Evolutionary conservation across 1,140 invertebrate genomes (phyloP).

Genomic region (Mylabris phalerata): DNA sequence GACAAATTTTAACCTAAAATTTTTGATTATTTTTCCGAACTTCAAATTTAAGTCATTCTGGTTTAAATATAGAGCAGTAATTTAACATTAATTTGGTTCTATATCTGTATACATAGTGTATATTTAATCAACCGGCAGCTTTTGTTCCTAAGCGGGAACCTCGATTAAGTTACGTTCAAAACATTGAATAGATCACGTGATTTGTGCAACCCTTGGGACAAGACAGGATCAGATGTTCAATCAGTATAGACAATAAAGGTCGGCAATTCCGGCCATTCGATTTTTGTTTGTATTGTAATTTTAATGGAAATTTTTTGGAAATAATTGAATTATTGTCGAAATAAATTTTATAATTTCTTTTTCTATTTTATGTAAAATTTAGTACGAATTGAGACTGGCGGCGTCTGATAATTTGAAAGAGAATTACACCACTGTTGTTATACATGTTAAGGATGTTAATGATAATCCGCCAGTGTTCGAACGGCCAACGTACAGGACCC

Average conservation of each 20-base stretch:
- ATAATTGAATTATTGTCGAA: too few species aligned
- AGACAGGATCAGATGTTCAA: conserved; percentile 8
- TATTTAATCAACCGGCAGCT: background rate
- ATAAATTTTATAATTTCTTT: too few species aligned
- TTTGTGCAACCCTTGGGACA: conserved; percentile 9
- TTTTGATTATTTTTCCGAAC: too few species aligned
- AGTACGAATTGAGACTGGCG: conserved; percentile 89
- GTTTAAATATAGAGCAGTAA: too few species aligned
- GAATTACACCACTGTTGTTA: conserved; percentile 91
- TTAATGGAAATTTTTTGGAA: too few species aligned
- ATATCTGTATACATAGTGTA: too few species aligned
- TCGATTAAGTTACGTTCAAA: conserved; percentile 16
- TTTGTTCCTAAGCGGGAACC: conserved; percentile 2
- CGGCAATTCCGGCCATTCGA: too few species aligned
- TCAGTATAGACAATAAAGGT: conserved; percentile 9
- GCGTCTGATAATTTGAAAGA: conserved; percentile 94
- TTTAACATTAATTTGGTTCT: too few species aligned
- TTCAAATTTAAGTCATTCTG: too few species aligned
- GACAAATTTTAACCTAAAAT: too few species aligned
- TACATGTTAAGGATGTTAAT: conserved; percentile 93
- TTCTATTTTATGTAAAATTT: conserved; percentile 20
- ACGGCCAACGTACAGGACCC: conserved; percentile 86
- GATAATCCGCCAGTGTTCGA: conserved; percentile 83
- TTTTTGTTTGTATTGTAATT: too few species aligned
- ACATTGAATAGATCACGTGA: conserved; percentile 14